These are phyloP conservation scores for Urocynchramus pylzowi DNA, from an alignment of 2,113 vertebrate genomes.

Conservation along the genomic window DNA sequence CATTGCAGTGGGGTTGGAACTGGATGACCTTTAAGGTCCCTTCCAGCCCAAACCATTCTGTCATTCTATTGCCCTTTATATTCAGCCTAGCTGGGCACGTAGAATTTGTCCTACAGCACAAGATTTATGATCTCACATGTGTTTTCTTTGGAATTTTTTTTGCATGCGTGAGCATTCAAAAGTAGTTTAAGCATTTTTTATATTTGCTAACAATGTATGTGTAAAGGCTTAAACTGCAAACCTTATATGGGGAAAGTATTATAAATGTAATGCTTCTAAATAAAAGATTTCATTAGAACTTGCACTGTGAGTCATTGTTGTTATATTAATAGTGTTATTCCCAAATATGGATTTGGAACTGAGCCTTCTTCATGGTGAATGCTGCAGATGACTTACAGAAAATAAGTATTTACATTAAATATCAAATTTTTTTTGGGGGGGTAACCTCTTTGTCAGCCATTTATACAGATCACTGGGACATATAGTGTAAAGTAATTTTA, in stretches of 20 bases:
- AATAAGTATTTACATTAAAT: neutral
- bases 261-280: neutral
- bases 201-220: neutral
- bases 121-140: neutral
- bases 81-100: neutral
- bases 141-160: neutral
- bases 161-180: neutral
- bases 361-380: neutral
- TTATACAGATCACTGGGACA: neutral
- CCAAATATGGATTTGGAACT: constrained; percentile 29
- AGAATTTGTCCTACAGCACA: neutral
- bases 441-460: neutral
- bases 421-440: neutral
- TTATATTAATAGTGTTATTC: constrained; percentile 36
- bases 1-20: neutral
- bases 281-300: constrained; percentile 3
- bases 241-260: constrained; percentile 23
- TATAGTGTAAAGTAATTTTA: neutral
- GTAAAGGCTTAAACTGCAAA: neutral
- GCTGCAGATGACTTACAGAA: neutral
- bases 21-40: neutral
- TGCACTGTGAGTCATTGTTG: neutral
- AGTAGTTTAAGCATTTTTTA: neutral
- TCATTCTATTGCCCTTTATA: neutral
- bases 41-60: neutral